phyloP scores from a whole-genome alignment of 2,888 invertebrate species.

The Pristionchus arcanus region DNA sequence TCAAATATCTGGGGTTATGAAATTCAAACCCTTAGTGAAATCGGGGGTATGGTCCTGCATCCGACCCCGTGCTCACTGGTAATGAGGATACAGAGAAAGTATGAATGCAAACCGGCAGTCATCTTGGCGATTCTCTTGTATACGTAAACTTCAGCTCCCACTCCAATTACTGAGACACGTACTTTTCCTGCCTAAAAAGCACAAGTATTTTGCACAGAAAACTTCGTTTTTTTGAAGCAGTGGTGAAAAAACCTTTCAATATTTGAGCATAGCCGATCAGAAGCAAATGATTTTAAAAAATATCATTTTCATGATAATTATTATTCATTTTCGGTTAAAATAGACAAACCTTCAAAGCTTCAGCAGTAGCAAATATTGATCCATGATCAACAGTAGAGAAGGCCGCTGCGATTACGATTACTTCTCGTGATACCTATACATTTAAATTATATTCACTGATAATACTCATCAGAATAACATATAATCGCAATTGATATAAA shows the following conservation, averaged over 20 bases:
- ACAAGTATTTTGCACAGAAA: background rate
- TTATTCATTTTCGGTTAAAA: no score
- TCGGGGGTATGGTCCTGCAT: no score
- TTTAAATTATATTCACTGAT: background rate
- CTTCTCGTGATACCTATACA: constrained; percentile 90
- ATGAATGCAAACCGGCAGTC: constrained; percentile 84
- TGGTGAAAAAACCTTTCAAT: no score
- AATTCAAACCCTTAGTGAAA: no score
- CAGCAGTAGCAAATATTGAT: constrained; percentile 90
- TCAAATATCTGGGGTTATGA: no score
- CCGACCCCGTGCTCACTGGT: no score
- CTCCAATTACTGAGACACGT: constrained; percentile 93
- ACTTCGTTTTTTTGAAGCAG: no score
- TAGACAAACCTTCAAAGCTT: constrained; percentile 81
- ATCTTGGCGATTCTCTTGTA: constrained; percentile 90
- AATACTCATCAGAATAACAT: background rate
- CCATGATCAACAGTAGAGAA: constrained; percentile 97
- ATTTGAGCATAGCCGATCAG: no score
- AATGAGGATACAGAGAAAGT: no score
- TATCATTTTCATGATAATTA: no score
- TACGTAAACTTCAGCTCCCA: constrained; percentile 95
- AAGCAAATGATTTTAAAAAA: no score
- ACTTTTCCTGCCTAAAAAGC: constrained; percentile 85
- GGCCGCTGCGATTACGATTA: constrained; percentile 93
- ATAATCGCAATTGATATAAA: background rate